Base-by-base conservation (phyloP, 2,113 vertebrate species). In the Prionailurus bengalensis region DNA sequence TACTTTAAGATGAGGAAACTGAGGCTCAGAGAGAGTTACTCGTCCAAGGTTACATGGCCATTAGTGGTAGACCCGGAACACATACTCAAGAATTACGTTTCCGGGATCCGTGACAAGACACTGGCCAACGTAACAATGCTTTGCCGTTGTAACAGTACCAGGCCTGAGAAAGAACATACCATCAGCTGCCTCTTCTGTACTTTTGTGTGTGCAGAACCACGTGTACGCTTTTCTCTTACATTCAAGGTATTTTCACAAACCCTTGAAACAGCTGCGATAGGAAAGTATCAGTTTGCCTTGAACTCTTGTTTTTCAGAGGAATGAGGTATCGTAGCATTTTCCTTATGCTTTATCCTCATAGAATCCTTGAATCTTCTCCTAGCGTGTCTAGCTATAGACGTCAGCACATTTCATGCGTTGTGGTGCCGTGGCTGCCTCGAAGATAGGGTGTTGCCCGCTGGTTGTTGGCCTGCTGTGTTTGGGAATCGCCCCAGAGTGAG, bases 271-370 rank as follows among this genome's bases (percentile, higher is more conserved):
- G 16, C 36, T 1, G 53, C 78, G 19, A 91, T 45, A 27, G 68
- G 8, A 36, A 61, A 89, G 33, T 19, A 31, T 83, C 29, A 2
- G 10, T 89, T 82, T 86, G 33, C 27, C 63, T 68, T 19, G n/a
- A 95, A 27, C 87, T 23, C 71, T 93, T 63, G 29, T 68, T 91
- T 74, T 85, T 94, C 48, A 93, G 61, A 48, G 51, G 53, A 81
- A 12, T 48, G 27, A 3, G 45, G 82, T 73, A 78, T 15, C 15
- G 3, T 70, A 53, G 61, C 29, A 39, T 39, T 81, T 96, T 78
- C 51, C 61, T 84, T 5, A 27, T 81, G 29, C 45, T 25, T 80
- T 53, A 45, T 21, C 27, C 19, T 92, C 19, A 4, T 27, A 76
- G 89, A 89, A 42, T 80, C 23, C 9, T 65, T 31, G 51, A 48